Conservation (phyloP, 30 jellyfish, hydroid and myxozoan species). For the Cassiopea andromeda region DNA sequence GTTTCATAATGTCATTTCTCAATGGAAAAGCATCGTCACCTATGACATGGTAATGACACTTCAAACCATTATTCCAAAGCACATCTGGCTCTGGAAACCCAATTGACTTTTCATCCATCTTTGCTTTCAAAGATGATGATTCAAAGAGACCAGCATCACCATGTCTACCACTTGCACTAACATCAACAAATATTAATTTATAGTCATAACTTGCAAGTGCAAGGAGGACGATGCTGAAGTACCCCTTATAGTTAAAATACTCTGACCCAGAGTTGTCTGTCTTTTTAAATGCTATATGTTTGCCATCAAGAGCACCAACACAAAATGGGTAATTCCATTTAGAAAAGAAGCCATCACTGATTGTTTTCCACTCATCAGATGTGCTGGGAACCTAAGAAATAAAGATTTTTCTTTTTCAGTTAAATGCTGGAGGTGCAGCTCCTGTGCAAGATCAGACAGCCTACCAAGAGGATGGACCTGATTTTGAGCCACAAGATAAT, state of each 20-base stretch:
- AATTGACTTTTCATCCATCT: conserved; percentile 15
- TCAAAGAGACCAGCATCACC: conserved; percentile 57
- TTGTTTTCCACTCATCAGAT: conserved; percentile 14
- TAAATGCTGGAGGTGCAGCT: neutral
- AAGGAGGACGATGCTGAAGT: conserved; percentile 37
- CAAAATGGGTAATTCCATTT: conserved; percentile 51
- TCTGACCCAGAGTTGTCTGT: conserved; percentile 51
- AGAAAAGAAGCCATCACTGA: conserved; percentile 22
- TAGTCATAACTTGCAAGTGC: conserved; percentile 48
- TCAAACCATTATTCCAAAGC: conserved; percentile 8
- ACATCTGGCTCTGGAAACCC: conserved; percentile 35
- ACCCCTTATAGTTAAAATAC: conserved; percentile 36
- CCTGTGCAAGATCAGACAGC: neutral
- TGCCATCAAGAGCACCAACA: conserved; percentile 63
- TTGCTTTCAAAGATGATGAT: conserved; percentile 9
- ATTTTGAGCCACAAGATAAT: neutral
- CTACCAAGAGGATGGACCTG: conserved; percentile 1
- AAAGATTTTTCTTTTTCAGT: neutral
- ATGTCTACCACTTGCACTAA: conserved; percentile 43
- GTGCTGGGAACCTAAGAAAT: conserved; percentile 25
- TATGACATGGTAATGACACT: conserved; percentile 35
- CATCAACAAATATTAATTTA: conserved; percentile 43
- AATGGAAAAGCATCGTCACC: conserved; percentile 68
- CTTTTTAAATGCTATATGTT: conserved; percentile 42
- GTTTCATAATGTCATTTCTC: conserved; percentile 46